Conservation (phyloP, 1,140 invertebrate species). For the Triops cancriformis region DNA sequence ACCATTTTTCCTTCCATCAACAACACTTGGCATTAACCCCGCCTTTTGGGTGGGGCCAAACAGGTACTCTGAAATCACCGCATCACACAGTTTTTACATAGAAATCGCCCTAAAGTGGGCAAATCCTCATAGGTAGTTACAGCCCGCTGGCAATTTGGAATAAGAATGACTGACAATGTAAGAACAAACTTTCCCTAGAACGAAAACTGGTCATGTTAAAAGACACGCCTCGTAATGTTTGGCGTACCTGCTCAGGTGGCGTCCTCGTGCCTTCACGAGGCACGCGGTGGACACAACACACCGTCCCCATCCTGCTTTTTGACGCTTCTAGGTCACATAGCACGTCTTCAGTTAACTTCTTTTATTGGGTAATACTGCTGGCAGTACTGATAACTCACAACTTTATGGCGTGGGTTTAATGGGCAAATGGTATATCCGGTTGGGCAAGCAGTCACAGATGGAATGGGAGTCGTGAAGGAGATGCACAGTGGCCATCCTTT, state of each 20-base stretch:
- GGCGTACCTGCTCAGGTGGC: not conserved
- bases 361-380: no score
- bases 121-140: not conserved
- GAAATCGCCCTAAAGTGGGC: not conserved
- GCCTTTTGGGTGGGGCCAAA: no score
- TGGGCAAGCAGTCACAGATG: not conserved
- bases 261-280: not conserved
- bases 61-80: no score
- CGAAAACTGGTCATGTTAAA: not conserved
- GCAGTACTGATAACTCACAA: no score
- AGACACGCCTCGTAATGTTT: not conserved
- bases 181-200: no score
- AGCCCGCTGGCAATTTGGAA: no score
- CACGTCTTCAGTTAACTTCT: no score
- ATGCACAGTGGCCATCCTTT: constrained; percentile 7
- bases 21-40: no score
- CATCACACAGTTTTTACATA: not conserved
- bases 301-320: not conserved
- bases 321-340: not conserved
- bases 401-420: no score
- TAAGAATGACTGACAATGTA: no score
- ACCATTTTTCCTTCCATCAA: not conserved
- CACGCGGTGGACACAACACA: not conserved
- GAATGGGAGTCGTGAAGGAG: not conserved
- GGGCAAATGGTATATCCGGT: not conserved